A percentile compares a stretch with the other conserved stretches of the same genome.
Conservation (phyloP, 2,797 vertebrate genomes). For the Gastrophryne carolinensis region DNA sequence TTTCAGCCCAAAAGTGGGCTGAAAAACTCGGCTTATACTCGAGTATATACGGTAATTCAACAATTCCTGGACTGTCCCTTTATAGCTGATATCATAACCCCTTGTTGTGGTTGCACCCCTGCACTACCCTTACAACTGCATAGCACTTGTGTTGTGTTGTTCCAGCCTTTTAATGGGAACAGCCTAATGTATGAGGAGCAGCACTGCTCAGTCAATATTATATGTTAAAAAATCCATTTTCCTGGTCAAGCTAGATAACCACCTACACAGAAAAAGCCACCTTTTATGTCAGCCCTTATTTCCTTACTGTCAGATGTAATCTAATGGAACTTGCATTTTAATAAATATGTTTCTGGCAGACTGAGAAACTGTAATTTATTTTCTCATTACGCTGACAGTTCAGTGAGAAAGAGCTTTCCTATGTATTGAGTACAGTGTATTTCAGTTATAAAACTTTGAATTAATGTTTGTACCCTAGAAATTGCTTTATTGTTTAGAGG, state of each 20-base stretch:
- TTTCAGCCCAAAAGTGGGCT: no score
- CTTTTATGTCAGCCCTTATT: background rate
- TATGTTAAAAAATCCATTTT: background rate
- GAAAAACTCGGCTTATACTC: no score
- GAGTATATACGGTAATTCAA: no score
- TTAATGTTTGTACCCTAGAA: constrained; percentile 1
- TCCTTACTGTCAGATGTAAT: constrained; percentile 22
- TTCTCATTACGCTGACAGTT: constrained; percentile 33
- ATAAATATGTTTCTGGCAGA: constrained; percentile 32
- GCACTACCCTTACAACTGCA: no score
- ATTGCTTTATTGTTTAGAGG: background rate
- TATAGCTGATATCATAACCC: no score
- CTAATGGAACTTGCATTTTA: constrained; percentile 38
- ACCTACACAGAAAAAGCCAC: background rate
- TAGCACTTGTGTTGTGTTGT: no score
- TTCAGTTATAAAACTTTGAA: constrained; percentile 18
- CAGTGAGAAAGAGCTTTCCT: background rate
- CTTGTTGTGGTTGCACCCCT: no score
- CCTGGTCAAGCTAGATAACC: background rate
- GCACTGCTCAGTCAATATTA: no score
- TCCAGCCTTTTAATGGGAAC: no score
- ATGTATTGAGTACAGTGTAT: constrained; percentile 34
- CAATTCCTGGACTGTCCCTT: no score
- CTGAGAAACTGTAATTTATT: constrained; percentile 38
- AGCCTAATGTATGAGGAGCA: no score